Evolutionary conservation across 1,140 invertebrate species (phyloP), one percentile per base, ranked within the genome.

Genomic region (Tyrophagus putrescentiae): DNA sequence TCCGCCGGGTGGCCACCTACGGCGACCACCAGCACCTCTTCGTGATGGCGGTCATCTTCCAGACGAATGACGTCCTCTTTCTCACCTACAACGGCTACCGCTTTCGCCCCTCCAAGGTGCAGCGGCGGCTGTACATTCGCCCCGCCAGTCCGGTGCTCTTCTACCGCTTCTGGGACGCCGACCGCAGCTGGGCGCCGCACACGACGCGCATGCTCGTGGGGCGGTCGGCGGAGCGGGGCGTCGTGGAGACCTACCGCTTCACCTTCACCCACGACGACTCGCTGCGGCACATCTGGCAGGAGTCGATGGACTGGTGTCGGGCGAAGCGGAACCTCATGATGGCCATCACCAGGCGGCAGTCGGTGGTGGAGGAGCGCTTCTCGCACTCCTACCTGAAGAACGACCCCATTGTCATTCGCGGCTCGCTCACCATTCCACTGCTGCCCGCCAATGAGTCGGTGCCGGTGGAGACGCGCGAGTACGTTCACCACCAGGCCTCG

Each of bases 61-160:
- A 54, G 39, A 54, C 13, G 9, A 54, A 54, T 31, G 52, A 54
- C 39, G 25, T 54, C 13, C 13, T n/a, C 13, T 54, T 54, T 13
- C 16, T 54, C 25, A 54, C 28, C 3, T 54, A 32, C 25, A 54
- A 54, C 27, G 32, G 31, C n/a, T 54, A 34, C 3, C 52, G 52
- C 27, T 54, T 54, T 13, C 18, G 32, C n/a, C 13, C n/a, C 39
- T 54, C 52, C 32, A 18, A 11, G 11, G 28, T 60, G 4, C 41
- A 58, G 27, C 25, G n/a, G 18, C 33, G 36, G 29, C 16, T 41
- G n/a, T 58, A 28, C 31, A 11, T 54, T 11, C n/a, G 25, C 21
- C 52, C 52, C 39, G 21, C 13, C 9, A 13, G 18, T 9, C 52
- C 52, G 25, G 13, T 54, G n/a, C 11, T 27, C 18, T 54, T 54